A percentile compares a stretch with the other conserved stretches of the same genome.
Conservation (phyloP, 1,140 invertebrate species). For the Brachionus plicatilis region DNA sequence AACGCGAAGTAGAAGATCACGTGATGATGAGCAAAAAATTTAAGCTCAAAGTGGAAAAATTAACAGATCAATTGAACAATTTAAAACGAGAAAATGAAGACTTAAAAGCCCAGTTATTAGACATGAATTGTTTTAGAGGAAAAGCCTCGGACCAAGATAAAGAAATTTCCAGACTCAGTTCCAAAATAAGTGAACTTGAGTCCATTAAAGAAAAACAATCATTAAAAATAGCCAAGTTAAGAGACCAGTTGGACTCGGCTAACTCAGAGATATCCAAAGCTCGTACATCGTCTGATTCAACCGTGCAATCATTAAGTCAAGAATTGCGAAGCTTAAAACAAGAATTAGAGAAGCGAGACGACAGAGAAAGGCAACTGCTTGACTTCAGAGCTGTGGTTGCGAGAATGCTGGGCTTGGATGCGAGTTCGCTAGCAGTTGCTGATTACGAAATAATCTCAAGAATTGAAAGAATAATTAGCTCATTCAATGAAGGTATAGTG, state of each 20-base stretch:
- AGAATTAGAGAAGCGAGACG: conserved; percentile 48
- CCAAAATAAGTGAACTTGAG: conserved; percentile 52
- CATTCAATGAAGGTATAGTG: conserved; percentile 33
- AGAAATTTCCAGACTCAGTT: conserved; percentile 49
- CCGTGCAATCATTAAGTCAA: conserved; percentile 53
- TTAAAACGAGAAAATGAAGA: conserved; percentile 31
- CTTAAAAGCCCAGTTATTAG: conserved; percentile 23
- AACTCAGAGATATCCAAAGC: conserved; percentile 46
- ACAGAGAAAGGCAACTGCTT: conserved; percentile 53
- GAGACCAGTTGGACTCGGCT: conserved; percentile 44
- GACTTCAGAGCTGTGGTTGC: conserved; percentile 53
- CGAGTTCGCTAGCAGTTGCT: conserved; percentile 52
- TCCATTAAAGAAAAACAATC: conserved; percentile 50
- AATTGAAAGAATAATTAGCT: conserved; percentile 51
- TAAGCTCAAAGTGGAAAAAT: conserved; percentile 38
- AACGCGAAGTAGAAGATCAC: conserved; percentile 37
- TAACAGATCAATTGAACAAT: conserved; percentile 31
- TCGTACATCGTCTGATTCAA: conserved; percentile 47
- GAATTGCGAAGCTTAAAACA: conserved; percentile 54
- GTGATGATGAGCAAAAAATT: conserved; percentile 37
- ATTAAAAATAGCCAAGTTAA: conserved; percentile 50
- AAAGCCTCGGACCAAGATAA: conserved; percentile 48
- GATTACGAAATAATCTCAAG: conserved; percentile 56
- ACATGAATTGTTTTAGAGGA: neutral
- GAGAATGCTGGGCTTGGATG: conserved; percentile 54